phyloP scores from a whole-genome alignment of 2,113 vertebrate genomes.

The Halcyon senegalensis region DNA sequence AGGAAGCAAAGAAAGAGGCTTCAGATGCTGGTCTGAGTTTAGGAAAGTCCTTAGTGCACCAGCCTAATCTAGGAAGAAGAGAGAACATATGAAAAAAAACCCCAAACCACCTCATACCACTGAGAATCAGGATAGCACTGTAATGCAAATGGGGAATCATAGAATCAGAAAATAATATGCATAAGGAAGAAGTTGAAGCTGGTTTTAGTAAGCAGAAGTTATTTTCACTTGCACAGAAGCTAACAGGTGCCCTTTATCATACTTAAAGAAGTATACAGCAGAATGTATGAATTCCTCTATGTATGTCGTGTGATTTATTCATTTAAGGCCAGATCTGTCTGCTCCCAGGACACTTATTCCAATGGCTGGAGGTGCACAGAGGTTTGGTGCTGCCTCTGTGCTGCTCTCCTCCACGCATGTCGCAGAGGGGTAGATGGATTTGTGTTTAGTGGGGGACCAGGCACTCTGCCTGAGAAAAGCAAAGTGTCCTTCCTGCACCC shows the following conservation, averaged over 20 bases:
- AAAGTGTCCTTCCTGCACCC: rapidly evolving
- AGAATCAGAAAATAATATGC: not conserved
- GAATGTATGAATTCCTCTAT: not conserved
- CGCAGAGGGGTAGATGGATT: not conserved
- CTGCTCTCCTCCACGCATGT: rapidly evolving
- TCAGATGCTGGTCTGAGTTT: not conserved
- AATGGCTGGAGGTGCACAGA: not conserved
- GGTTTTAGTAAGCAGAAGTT: not conserved
- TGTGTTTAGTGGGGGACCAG: rapidly evolving
- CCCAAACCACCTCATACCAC: not conserved
- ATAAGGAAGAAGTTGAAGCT: not conserved
- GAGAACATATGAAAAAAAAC: not conserved
- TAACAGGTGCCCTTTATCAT: not conserved
- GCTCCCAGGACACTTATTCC: not conserved
- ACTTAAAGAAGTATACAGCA: not conserved
- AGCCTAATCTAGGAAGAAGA: not conserved
- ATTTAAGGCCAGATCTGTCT: not conserved
- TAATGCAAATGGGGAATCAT: not conserved
- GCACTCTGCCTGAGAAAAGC: rapidly evolving
- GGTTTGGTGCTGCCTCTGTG: not conserved
- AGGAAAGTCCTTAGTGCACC: not conserved
- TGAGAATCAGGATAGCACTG: not conserved
- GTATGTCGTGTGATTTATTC: not conserved
- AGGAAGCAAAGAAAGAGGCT: not conserved
- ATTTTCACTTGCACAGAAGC: not conserved